These are phyloP conservation scores for Onchidella celtica DNA, from an alignment of 2,888 invertebrate species.

Conservation along the genomic window DNA sequence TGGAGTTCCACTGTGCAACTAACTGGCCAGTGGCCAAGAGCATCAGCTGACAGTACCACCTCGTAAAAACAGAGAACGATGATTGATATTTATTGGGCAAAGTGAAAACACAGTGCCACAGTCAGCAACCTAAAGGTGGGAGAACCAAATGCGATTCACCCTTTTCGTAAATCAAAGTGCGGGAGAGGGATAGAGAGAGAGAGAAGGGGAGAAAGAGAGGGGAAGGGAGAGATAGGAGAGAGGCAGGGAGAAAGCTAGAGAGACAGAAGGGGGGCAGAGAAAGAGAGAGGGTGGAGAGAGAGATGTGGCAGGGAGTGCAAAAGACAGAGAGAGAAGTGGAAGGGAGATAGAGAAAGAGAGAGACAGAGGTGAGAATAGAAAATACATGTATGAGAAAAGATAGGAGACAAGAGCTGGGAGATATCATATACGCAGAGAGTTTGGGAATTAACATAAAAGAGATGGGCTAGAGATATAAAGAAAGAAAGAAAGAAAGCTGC, in stretches of 20 bases:
- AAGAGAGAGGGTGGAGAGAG: background rate
- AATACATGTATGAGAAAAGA: no score
- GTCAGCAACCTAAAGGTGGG: no score
- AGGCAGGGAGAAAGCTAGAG: conserved; percentile 29
- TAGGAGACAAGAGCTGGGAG: no score
- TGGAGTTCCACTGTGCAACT: no score
- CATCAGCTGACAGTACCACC: no score
- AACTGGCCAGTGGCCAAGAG: no score
- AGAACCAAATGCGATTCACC: no score
- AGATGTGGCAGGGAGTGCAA: no score
- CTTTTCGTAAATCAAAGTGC: background rate
- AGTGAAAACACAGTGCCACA: no score
- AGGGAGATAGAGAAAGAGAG: background rate
- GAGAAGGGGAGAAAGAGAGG: conserved; percentile 30
- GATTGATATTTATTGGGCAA: no score
- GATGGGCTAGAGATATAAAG: background rate
- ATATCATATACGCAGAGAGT: no score
- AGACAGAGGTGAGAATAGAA: background rate
- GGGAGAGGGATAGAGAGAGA: conserved; percentile 20
- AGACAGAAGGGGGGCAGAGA: conserved; percentile 3
- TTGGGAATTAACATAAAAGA: background rate
- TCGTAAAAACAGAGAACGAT: no score
- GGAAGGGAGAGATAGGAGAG: conserved; percentile 21
- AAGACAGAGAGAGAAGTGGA: conserved; percentile 23
- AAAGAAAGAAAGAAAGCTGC: background rate